phyloP scores from a whole-genome alignment of 2,113 vertebrate genomes.

The Microcebus griseorufus region DNA sequence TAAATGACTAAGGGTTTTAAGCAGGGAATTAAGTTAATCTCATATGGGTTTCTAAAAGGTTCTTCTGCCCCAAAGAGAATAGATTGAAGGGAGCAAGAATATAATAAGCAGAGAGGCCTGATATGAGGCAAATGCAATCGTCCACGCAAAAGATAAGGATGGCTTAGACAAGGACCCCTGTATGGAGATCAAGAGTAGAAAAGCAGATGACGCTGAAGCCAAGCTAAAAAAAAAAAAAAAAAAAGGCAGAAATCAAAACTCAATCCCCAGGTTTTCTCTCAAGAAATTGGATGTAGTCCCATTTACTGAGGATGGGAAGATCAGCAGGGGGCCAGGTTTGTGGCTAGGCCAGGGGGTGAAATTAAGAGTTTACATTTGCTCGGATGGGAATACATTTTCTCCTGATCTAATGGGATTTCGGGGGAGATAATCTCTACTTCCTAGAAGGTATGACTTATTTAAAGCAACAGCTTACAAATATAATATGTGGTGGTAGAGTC shows the following conservation, averaged over 20 bases:
- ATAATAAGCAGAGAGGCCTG: background rate
- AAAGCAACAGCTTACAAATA: background rate
- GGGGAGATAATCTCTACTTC: background rate
- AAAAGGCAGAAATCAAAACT: background rate
- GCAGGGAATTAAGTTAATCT: background rate
- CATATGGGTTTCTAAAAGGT: slow-evolving; percentile 15
- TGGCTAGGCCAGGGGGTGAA: background rate
- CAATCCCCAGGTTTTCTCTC: background rate
- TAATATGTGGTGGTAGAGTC: background rate
- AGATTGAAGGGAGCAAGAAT: background rate
- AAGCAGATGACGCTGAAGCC: background rate
- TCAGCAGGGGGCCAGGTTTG: background rate
- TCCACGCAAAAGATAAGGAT: background rate
- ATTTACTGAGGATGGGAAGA: background rate
- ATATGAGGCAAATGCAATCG: background rate
- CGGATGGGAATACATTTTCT: background rate
- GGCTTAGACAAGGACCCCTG: background rate
- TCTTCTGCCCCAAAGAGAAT: background rate
- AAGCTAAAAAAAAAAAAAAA: background rate
- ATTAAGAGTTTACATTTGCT: background rate
- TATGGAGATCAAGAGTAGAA: background rate
- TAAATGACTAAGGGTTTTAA: background rate
- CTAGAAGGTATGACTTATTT: background rate
- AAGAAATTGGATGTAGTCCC: background rate
- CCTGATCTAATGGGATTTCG: background rate